phyloP scores from a whole-genome alignment of 2,888 invertebrate species.

The Smittia aterrima region DNA sequence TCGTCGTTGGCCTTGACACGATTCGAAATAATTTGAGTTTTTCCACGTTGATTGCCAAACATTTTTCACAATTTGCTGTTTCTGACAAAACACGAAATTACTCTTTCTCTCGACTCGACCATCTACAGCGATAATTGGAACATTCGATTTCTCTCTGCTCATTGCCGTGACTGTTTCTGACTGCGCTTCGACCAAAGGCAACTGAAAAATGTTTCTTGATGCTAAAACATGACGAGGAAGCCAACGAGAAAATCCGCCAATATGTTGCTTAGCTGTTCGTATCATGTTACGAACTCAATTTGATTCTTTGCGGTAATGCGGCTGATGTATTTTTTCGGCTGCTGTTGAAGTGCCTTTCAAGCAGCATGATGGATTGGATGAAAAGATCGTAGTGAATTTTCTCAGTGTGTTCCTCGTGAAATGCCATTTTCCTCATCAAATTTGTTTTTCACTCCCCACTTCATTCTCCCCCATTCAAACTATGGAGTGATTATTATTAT shows the following conservation, averaged over 20 bases:
- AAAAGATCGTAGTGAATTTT: not conserved
- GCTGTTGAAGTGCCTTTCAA: slow-evolving; percentile 29
- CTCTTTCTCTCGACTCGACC: not conserved
- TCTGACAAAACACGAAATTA: not conserved
- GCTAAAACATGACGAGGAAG: not conserved
- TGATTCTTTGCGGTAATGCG: not conserved
- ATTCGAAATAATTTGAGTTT: not conserved
- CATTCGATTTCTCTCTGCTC: not conserved
- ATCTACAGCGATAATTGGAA: not conserved
- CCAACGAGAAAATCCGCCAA: not conserved
- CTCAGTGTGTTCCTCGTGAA: not conserved
- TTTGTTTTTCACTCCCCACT: not conserved
- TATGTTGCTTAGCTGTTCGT: too few species aligned
- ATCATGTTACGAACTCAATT: not conserved
- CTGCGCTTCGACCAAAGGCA: not conserved
- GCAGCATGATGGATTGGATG: slow-evolving; percentile 30
- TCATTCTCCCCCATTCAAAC: not conserved
- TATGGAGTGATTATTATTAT: slow-evolving; percentile 2
- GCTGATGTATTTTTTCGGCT: not conserved
- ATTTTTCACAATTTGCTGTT: not conserved
- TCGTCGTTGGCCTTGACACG: not conserved
- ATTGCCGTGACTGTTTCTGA: not conserved
- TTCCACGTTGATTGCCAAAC: not conserved
- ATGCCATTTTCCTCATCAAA: slow-evolving; percentile 14
- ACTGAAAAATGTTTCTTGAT: not conserved